Evolutionary conservation across 2,888 invertebrate species (phyloP).

Genomic region (Zaprionus lineosus): DNA sequence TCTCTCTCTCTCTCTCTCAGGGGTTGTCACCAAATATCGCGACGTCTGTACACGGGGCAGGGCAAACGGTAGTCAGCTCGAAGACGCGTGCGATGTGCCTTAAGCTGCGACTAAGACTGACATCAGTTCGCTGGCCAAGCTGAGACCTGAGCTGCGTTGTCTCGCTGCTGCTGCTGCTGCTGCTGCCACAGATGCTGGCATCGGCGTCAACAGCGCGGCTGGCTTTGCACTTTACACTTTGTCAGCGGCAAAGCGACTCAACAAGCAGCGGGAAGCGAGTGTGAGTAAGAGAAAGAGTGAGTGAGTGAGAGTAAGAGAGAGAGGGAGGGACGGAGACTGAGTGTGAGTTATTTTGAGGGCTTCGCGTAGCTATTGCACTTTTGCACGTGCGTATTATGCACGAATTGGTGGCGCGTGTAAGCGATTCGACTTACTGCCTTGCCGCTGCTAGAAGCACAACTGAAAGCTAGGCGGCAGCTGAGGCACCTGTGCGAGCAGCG

Average conservation of each 20-base stretch:
- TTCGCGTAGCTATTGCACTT: slow-evolving; percentile 51
- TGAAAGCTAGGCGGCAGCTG: slow-evolving; percentile 38
- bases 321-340: slow-evolving; percentile 6
- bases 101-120: slow-evolving; percentile 79
- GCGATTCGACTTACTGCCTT: slow-evolving; percentile 41
- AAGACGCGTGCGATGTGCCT: slow-evolving; percentile 74
- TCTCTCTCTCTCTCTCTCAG: neutral
- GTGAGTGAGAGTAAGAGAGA: slow-evolving; percentile 7
- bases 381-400: slow-evolving; percentile 56
- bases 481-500: slow-evolving; percentile 47
- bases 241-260: slow-evolving; percentile 27
- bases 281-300: neutral
- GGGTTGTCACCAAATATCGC: slow-evolving; percentile 25
- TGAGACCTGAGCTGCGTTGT: slow-evolving; percentile 47
- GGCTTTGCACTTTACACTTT: slow-evolving; percentile 81
- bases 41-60: slow-evolving; percentile 6
- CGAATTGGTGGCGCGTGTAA: slow-evolving; percentile 32
- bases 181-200: slow-evolving; percentile 17
- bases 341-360: slow-evolving; percentile 18
- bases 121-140: slow-evolving; percentile 50
- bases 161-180: slow-evolving; percentile 20
- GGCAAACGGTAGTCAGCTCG: slow-evolving; percentile 37
- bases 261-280: neutral
- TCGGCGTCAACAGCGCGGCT: slow-evolving; percentile 42
- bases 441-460: slow-evolving; percentile 51